Percentiles rank a stretch among this genome's conserved stretches.
These are phyloP conservation scores for Hydropotes inermis DNA, from an alignment of 2,113 vertebrate genomes.

Conservation along the genomic window DNA sequence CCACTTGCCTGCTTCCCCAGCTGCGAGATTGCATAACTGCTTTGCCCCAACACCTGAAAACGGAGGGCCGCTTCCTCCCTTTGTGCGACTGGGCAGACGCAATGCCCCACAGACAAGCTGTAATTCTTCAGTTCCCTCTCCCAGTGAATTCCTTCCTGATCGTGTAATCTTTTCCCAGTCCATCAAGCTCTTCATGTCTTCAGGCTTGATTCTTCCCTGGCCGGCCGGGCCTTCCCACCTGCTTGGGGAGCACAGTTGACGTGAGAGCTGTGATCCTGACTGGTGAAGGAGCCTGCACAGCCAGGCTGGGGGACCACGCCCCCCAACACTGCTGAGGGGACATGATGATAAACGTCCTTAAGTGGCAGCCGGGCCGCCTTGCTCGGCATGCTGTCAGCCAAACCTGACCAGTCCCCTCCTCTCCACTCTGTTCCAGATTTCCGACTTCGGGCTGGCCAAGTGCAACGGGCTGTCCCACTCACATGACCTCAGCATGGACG, in stretches of 20 bases:
- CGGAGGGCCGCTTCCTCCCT: not conserved
- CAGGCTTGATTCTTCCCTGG: not conserved
- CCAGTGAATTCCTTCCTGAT: not conserved
- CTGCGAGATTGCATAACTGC: constrained; percentile 16
- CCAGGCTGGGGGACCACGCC: rapidly evolving
- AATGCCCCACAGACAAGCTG: not conserved
- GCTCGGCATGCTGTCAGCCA: rapidly evolving
- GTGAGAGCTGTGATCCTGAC: not conserved
- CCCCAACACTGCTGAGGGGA: rapidly evolving
- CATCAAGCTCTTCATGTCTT: rapidly evolving
- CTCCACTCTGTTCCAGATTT: constrained; percentile 84
- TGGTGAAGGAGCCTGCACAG: rapidly evolving
- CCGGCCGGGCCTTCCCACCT: rapidly evolving
- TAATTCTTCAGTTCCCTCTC: not conserved
- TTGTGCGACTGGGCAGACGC: rapidly evolving
- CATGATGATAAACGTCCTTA: not conserved
- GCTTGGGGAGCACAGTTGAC: not conserved
- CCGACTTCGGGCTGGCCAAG: constrained; percentile 97
- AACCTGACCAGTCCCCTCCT: not conserved
- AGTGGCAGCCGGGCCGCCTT: rapidly evolving
- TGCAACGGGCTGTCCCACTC: constrained; percentile 94
- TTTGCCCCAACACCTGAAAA: not conserved
- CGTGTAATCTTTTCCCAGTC: rapidly evolving
- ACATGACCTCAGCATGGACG: constrained; percentile 95
- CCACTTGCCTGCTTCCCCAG: constrained; percentile 68